Evolutionary conservation across 53 echinoderm and acorn worm genomes (phyloP).

Genomic region (Holothuria leucospilota): DNA sequence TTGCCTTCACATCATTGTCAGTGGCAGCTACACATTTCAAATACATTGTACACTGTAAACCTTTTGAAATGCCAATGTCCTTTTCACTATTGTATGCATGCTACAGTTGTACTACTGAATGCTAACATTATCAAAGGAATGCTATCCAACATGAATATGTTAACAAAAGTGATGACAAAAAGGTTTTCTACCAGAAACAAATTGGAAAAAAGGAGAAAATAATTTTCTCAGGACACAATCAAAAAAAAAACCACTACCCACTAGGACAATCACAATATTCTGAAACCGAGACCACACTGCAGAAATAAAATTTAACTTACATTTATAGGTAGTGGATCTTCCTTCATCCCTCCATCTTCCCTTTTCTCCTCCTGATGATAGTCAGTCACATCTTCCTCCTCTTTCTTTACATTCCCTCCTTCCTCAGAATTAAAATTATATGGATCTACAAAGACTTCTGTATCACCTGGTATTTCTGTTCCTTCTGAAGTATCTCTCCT

Average conservation of each 20-base stretch:
- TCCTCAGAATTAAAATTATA: not conserved
- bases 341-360: not conserved
- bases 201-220: not conserved
- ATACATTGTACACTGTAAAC: too few relatives aligned
- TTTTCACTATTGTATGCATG: too few relatives aligned
- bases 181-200: too few relatives aligned
- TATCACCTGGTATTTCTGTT: not conserved
- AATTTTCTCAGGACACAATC: not conserved
- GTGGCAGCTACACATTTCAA: too few relatives aligned
- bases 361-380: not conserved
- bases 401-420: not conserved
- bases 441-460: not conserved
- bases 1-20: too few relatives aligned
- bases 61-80: too few relatives aligned
- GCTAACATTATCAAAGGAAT: too few relatives aligned
- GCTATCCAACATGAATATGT: too few relatives aligned
- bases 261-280: not conserved
- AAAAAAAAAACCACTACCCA: not conserved
- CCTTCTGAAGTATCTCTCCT: not conserved
- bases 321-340: not conserved
- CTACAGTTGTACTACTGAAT: too few relatives aligned
- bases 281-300: not conserved
- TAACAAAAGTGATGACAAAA: too few relatives aligned
- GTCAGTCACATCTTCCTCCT: not conserved
- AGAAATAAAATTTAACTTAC: slow-evolving; percentile 1